Percentiles rank a stretch among this genome's conserved stretches.
phyloP scores from a whole-genome alignment of 2,888 invertebrate genomes.

The Zaprionus obscuricornis region DNA sequence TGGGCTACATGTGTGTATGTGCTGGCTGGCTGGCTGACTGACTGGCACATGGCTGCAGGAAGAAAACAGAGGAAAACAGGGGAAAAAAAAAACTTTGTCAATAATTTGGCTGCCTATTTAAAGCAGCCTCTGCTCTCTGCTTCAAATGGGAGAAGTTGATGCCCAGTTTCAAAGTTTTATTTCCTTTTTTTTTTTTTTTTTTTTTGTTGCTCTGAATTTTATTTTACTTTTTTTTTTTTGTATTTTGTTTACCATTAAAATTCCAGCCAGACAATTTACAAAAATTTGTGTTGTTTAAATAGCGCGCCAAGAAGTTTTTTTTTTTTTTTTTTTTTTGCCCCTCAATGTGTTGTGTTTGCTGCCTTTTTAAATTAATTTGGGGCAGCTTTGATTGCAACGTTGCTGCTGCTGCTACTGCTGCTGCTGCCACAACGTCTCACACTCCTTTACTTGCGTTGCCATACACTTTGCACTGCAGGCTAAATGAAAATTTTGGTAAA shows the following conservation, averaged over 20 bases:
- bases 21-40: too few species aligned
- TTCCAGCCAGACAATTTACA: constrained; percentile 70
- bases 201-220: too few species aligned
- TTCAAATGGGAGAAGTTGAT: constrained; percentile 43
- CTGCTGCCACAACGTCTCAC: not conserved
- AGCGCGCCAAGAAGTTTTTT: constrained; percentile 49
- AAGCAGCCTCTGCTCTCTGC: constrained; percentile 48
- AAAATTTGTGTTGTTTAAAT: constrained; percentile 72
- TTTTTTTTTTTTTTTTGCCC: too few species aligned
- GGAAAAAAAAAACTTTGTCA: constrained; percentile 56
- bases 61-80: constrained; percentile 2
- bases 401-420: constrained; percentile 7
- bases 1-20: constrained; percentile 34
- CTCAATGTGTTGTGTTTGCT: constrained; percentile 20
- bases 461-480: constrained; percentile 22
- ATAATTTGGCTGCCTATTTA: constrained; percentile 70
- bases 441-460: not conserved
- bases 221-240: constrained; percentile 16
- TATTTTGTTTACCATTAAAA: constrained; percentile 72
- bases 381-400: constrained; percentile 68
- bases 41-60: constrained; percentile 22
- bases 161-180: constrained; percentile 4
- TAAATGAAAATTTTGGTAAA: constrained; percentile 20
- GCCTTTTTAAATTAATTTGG: constrained; percentile 71
- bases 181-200: constrained; percentile 9